Evolutionary conservation across 2,113 vertebrate genomes (phyloP).

Genomic region (Corythaeola cristata): DNA sequence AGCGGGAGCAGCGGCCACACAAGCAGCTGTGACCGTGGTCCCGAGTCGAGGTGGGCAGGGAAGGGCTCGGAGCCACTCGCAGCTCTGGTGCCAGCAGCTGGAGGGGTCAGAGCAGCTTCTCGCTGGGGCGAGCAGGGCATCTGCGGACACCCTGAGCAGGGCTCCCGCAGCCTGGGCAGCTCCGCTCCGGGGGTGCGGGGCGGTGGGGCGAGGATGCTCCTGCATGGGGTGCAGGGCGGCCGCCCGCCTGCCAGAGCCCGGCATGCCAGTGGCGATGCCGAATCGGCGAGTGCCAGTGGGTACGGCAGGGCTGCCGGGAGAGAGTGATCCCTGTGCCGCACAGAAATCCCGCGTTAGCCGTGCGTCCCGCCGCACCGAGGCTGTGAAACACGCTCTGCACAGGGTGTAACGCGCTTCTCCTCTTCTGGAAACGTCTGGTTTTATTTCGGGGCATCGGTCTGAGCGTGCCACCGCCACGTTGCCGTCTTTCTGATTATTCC

Average conservation of each 20-base stretch:
- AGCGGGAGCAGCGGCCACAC: neutral
- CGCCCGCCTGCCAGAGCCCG: too few relatives aligned
- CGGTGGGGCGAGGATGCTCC: neutral
- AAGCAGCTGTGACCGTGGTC: neutral
- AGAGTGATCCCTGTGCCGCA: neutral
- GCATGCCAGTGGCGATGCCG: neutral
- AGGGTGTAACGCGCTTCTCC: neutral
- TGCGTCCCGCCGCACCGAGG: neutral
- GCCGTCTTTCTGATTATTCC: neutral
- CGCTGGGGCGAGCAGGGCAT: accelerated
- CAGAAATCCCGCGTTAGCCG: neutral
- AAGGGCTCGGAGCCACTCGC: neutral
- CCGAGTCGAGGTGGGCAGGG: neutral
- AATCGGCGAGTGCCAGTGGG: neutral
- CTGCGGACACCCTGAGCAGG: neutral
- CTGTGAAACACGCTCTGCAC: neutral
- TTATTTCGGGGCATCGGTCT: neutral
- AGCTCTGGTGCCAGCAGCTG: neutral
- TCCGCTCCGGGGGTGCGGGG: neutral
- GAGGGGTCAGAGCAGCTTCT: neutral
- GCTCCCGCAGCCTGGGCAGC: neutral
- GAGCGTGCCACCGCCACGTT: neutral
- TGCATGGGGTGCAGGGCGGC: too few relatives aligned
- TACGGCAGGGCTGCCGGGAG: neutral
- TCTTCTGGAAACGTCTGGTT: neutral